Base-by-base conservation (phyloP, 2,888 invertebrate genomes). In the Lycophotia porphyrea region DNA sequence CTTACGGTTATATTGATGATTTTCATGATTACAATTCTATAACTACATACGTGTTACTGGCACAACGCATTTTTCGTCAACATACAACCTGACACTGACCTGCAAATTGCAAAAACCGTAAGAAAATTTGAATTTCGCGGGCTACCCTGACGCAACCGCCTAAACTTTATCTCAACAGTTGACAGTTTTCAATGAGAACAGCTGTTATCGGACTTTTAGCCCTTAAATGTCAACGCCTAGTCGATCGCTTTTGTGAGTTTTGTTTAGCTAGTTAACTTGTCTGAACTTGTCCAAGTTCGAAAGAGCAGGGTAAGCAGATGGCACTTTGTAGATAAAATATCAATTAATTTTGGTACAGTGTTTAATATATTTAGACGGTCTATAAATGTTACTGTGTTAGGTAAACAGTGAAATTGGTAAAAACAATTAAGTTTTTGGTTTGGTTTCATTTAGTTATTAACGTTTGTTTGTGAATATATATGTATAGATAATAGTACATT, bases 251-350 rank as follows among this genome's bases (percentile, higher is more conserved):
- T 78, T 78, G 69, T 47, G 39, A 71, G 27, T 78, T 74, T 73
- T 78, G 82, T 82, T 60, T 66, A 47, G 27, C 34, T 47, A 80
- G 24, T 42, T 60, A 76, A 58, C 61, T 61, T 49, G 55, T 79
- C 55, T 44, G 15, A 64, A 44, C 70, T 76, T 82, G 55, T 34
- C 61, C 15, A 61, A 81, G 74, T 78, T 82, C 36, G 31, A 69
- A 69, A 78, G 68, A 68, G 47, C 61, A 55, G 24, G 34, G 36
- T n/a, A 36, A 70, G 36, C 70, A 81, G 74, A 79, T 81, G 83
- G 64, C 58, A 36, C 78, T 74, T 78, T 27, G 42, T 13, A 69
- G 79, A 82, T 81, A 82, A 78, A 81, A 66, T 73, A 64, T 74
- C 47, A 82, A 73, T 81, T 78, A 66, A 65, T 73, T 82, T 69